These are phyloP conservation scores for Arion vulgaris DNA, from an alignment of 1,140 invertebrate species.

Conservation along the genomic window DNA sequence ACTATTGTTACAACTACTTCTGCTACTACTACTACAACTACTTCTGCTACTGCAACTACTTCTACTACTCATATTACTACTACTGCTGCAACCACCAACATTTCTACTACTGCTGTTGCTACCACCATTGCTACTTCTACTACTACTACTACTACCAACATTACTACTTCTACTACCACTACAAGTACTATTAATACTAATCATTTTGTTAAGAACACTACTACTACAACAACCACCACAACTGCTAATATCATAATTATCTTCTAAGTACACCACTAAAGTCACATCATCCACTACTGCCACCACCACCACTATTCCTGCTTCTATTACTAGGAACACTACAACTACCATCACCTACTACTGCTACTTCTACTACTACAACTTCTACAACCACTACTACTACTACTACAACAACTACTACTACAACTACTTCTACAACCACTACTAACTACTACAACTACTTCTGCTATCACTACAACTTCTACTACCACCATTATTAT, in stretches of 20 bases:
- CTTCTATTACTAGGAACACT: too few relatives aligned
- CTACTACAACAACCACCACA: neutral
- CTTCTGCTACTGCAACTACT: too few relatives aligned
- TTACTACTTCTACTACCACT: too few relatives aligned
- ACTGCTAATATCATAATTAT: neutral
- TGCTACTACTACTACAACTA: too few relatives aligned
- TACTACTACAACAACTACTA: neutral
- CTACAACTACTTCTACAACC: neutral
- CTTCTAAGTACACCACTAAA: too few relatives aligned
- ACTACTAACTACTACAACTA: neutral
- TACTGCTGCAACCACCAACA: slow-evolving; percentile 1
- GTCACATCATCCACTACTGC: neutral
- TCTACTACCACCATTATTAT: neutral
- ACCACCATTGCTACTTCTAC: neutral
- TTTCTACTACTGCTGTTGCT: neutral
- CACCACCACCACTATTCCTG: slow-evolving; percentile 9
- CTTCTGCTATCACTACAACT: neutral
- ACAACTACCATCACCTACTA: neutral
- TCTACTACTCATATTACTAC: too few relatives aligned
- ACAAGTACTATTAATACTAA: too few relatives aligned
- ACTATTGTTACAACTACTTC: too few relatives aligned
- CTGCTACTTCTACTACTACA: neutral
- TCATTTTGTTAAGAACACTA: too few relatives aligned
- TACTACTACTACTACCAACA: too few relatives aligned
- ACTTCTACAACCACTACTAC: neutral